Conservation (phyloP, 2,888 invertebrate genomes). For the Coelogynopora nodosa region DNA sequence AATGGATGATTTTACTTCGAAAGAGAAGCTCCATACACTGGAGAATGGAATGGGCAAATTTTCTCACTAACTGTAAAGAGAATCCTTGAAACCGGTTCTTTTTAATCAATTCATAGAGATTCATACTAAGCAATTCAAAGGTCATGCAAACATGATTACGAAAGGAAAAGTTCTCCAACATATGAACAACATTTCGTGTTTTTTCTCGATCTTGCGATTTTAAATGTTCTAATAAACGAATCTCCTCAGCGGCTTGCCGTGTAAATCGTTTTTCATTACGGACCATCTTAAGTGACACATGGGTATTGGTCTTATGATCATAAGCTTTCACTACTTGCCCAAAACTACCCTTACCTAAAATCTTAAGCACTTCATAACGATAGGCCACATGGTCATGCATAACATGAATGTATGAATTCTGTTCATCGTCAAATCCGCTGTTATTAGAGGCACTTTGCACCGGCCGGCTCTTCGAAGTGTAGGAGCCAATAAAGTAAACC, state of each 20-base stretch:
- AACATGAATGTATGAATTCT: conserved; percentile 93
- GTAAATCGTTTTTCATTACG: conserved; percentile 92
- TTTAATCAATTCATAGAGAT: conserved; percentile 91
- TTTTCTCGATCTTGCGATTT: conserved; percentile 88
- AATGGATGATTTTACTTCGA: conserved; percentile 49
- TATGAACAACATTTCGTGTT: conserved; percentile 91
- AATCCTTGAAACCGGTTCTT: conserved; percentile 95
- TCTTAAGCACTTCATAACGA: conserved; percentile 87
- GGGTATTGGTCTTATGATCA: conserved; percentile 88
- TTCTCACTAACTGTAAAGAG: conserved; percentile 84
- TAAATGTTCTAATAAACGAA: conserved; percentile 82
- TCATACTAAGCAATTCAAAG: conserved; percentile 85
- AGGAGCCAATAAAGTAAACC: conserved; percentile 86
- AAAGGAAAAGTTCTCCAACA: conserved; percentile 91
- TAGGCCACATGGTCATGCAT: conserved; percentile 96
- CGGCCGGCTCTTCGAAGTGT: conserved; percentile 79
- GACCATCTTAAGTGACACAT: conserved; percentile 87
- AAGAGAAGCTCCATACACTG: conserved; percentile 78
- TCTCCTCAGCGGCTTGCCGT: conserved; percentile 87
- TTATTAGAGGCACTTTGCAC: conserved; percentile 81
- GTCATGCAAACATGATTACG: conserved; percentile 94
- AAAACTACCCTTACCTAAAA: conserved; percentile 89
- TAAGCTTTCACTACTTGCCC: conserved; percentile 94
- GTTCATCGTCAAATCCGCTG: conserved; percentile 94
- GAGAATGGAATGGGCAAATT: conserved; percentile 87